These are phyloP conservation scores for Paracentrotus lividus DNA, from an alignment of 53 echinoderm and acorn worm species.

Conservation along the genomic window DNA sequence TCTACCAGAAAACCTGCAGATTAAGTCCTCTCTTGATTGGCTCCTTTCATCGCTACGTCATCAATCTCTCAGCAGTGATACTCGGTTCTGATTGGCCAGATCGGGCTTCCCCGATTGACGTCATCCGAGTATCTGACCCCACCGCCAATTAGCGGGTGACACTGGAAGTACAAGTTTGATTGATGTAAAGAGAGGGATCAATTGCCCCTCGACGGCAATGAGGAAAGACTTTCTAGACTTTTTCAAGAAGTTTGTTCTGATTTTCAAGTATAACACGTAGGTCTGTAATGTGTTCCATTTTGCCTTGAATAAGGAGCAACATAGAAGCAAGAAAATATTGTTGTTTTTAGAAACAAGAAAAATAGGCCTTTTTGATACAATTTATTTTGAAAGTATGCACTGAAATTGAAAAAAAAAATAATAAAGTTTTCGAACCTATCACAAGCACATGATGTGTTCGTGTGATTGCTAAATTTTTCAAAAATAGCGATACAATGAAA, in stretches of 20 bases:
- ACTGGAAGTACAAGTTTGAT: conserved; percentile 17
- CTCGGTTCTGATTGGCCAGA: conserved; percentile 45
- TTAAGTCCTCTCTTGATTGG: conserved; percentile 49
- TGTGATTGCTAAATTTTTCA: too few relatives aligned
- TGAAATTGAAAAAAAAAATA: too few relatives aligned
- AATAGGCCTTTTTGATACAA: too few relatives aligned
- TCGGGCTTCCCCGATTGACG: conserved; percentile 46
- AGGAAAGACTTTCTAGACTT: neutral
- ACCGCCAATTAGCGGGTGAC: conserved; percentile 51
- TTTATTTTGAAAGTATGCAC: too few relatives aligned
- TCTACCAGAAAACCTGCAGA: neutral
- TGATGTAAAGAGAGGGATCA: conserved; percentile 28
- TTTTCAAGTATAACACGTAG: neutral
- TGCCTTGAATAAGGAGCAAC: neutral
- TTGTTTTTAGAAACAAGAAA: too few relatives aligned
- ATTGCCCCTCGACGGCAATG: neutral
- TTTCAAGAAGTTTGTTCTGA: neutral
- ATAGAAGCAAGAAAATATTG: neutral
- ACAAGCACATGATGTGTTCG: too few relatives aligned
- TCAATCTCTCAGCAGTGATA: conserved; percentile 51
- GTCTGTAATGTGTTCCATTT: neutral
- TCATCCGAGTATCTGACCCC: conserved; percentile 53
- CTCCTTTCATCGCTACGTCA: conserved; percentile 36
- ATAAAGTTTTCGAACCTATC: too few relatives aligned
- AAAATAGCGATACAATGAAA: too few relatives aligned